phyloP scores from a whole-genome alignment of 2,797 vertebrate species.

The Acanthornis magna region DNA sequence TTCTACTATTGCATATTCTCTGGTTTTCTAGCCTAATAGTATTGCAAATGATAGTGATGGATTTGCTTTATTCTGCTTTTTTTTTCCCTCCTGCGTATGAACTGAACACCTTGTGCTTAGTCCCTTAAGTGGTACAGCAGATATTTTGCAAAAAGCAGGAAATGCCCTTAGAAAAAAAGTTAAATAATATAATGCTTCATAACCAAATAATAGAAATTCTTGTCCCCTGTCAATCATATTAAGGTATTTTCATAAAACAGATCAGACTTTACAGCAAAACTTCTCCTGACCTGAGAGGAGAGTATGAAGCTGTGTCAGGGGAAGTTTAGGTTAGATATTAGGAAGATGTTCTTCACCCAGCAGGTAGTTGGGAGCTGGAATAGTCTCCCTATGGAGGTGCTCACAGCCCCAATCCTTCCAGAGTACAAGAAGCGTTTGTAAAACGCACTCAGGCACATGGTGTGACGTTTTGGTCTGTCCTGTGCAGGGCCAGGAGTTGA shows the following conservation, averaged over 20 bases:
- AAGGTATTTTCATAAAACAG: background rate
- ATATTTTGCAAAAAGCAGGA: background rate
- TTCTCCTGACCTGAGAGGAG: fast-evolving
- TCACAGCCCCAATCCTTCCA: background rate
- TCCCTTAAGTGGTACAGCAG: background rate
- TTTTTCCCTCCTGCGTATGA: background rate
- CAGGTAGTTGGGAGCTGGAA: background rate
- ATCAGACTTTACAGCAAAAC: background rate
- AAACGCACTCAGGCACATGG: fast-evolving
- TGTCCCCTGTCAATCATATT: background rate
- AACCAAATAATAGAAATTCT: background rate
- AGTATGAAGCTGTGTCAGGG: background rate
- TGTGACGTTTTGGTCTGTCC: background rate
- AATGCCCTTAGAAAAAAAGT: background rate
- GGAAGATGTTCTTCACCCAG: background rate
- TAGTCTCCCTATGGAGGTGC: background rate
- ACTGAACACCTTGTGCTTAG: background rate
- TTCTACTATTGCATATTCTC: background rate
- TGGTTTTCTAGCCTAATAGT: background rate
- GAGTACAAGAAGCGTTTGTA: background rate
- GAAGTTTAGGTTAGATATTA: background rate
- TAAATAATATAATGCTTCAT: background rate
- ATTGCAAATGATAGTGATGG: background rate
- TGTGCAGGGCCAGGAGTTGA: background rate
- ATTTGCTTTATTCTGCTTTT: background rate